A percentile compares a stretch with the other conserved stretches of the same genome.
These are phyloP conservation scores for Drosophila borealis DNA, from an alignment of 2,888 invertebrate species.

Conservation along the genomic window DNA sequence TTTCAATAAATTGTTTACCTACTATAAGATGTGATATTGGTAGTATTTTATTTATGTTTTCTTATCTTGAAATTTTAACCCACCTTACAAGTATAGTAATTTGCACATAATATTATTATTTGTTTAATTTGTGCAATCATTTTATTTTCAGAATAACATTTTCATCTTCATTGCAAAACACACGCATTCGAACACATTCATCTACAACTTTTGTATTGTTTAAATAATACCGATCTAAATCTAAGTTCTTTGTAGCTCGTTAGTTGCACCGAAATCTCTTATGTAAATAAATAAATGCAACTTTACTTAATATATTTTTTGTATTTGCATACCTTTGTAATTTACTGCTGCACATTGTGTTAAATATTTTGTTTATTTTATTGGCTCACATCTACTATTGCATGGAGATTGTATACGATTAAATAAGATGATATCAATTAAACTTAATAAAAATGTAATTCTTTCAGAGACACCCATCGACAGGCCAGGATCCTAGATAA, in stretches of 20 bases:
- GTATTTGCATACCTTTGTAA: neutral
- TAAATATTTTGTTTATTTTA: constrained; percentile 1
- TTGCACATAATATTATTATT: neutral
- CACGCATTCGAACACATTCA: constrained; percentile 17
- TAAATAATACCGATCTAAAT: constrained; percentile 2
- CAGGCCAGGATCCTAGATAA: constrained; percentile 59
- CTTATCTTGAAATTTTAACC: neutral
- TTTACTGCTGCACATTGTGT: constrained; percentile 13
- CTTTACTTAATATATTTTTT: constrained; percentile 9
- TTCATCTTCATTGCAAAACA: constrained; percentile 2
- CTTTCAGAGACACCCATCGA: constrained; percentile 67
- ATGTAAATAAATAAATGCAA: constrained; percentile 61
- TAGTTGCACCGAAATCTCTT: constrained; percentile 36
- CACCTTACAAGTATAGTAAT: neutral
- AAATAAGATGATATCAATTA: constrained; percentile 17
- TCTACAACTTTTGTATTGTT: constrained; percentile 4
- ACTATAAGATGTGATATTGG: constrained; percentile 2
- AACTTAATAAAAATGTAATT: constrained; percentile 49
- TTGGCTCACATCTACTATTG: constrained; percentile 25
- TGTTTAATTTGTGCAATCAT: neutral
- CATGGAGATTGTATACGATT: constrained; percentile 48
- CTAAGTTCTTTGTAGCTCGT: constrained; percentile 43
- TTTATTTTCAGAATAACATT: constrained; percentile 15
- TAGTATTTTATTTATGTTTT: neutral
- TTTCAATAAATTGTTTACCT: neutral